Conservation (phyloP, 1,140 invertebrate genomes). For the Drosophila nigromelanica region DNA sequence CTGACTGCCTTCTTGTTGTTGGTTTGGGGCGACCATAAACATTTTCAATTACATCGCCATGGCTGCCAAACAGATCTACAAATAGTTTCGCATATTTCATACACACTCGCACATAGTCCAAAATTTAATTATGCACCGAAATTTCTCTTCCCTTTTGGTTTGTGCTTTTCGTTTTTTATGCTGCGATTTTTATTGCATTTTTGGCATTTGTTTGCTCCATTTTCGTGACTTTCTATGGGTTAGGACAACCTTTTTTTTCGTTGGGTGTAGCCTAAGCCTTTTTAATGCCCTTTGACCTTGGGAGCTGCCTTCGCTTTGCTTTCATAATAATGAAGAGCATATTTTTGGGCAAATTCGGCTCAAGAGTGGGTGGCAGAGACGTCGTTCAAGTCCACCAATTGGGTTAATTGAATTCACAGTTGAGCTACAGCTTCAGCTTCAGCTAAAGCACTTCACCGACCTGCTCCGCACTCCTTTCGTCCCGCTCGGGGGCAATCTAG, state of each 20-base stretch:
- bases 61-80: conserved; percentile 47
- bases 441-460: conserved; percentile 16
- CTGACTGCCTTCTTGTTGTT: conserved; percentile 18
- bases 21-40: conserved; percentile 44
- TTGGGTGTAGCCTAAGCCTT: conserved; percentile 38
- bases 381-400: conserved; percentile 45
- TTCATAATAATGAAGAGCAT: conserved; percentile 35
- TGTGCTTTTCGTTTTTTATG: conserved; percentile 28
- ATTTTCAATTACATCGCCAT: conserved; percentile 64
- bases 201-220: conserved; percentile 42
- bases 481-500: conserved; percentile 45
- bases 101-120: neutral
- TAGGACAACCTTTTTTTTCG: conserved; percentile 50
- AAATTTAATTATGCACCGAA: conserved; percentile 76
- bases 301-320: neutral
- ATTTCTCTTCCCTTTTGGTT: conserved; percentile 44
- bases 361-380: conserved; percentile 30
- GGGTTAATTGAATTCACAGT: conserved; percentile 75
- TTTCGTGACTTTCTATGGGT: conserved; percentile 58
- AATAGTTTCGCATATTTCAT: conserved; percentile 56
- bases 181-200: conserved; percentile 69
- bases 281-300: conserved; percentile 63
- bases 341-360: conserved; percentile 31
- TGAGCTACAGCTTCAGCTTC: conserved; percentile 26
- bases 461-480: neutral